These are phyloP conservation scores for Sialia sialis DNA, from an alignment of 2,113 vertebrate genomes.

Conservation along the genomic window DNA sequence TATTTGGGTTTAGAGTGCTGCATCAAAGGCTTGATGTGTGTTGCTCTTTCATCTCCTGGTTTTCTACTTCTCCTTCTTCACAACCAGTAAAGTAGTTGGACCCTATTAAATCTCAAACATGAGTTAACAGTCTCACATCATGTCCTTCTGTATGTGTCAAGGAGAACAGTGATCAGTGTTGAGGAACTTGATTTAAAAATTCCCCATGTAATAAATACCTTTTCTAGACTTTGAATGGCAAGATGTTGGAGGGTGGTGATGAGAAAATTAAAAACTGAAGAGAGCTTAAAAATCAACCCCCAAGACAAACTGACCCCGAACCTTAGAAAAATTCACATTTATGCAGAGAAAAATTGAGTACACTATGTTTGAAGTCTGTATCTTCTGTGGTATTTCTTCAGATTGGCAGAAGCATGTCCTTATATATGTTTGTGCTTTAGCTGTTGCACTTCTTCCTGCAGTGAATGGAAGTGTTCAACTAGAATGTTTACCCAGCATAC, in stretches of 20 bases:
- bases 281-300: neutral
- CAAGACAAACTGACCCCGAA: neutral
- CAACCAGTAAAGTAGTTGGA: neutral
- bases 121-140: neutral
- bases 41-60: neutral
- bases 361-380: neutral
- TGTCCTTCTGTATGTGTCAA: neutral
- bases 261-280: neutral
- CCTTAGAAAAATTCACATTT: neutral
- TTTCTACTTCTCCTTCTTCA: neutral
- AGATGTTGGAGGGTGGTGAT: neutral
- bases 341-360: neutral
- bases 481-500: neutral
- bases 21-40: neutral
- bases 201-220: neutral
- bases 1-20: neutral
- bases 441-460: neutral
- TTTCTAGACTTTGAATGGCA: neutral
- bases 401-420: neutral
- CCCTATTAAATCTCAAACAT: neutral
- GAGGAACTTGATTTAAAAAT: neutral
- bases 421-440: neutral
- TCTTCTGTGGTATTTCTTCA: neutral
- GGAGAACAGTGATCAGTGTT: neutral
- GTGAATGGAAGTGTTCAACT: neutral